phyloP scores from a whole-genome alignment of 2,797 vertebrate genomes.

The Danionella dracula region DNA sequence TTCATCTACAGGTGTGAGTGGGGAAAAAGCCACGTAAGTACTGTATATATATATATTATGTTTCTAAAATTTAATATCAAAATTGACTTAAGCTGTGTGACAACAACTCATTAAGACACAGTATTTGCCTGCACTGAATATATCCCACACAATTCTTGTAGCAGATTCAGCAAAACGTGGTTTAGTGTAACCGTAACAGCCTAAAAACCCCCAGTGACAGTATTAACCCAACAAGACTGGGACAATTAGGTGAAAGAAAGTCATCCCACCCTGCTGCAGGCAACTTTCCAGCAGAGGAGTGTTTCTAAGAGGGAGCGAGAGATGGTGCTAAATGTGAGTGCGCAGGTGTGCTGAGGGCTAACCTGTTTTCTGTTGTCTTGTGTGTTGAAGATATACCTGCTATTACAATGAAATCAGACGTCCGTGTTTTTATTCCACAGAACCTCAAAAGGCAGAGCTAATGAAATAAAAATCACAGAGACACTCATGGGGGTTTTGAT shows the following conservation, averaged over 20 bases:
- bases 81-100: too few species aligned
- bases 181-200: neutral
- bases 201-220: neutral
- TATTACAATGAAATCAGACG: too few species aligned
- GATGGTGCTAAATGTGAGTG: neutral
- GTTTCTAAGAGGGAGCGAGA: neutral
- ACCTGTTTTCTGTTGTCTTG: neutral
- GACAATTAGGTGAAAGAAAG: neutral
- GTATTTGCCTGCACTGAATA: too few species aligned
- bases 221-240: neutral
- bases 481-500: conserved; percentile 39
- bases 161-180: neutral
- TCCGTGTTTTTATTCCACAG: conserved; percentile 24
- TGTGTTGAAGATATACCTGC: conserved; percentile 9
- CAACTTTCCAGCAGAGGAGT: neutral
- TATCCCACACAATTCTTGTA: too few species aligned
- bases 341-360: neutral
- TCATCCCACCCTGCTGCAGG: neutral
- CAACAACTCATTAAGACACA: too few species aligned
- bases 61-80: too few species aligned
- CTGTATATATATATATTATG: too few species aligned
- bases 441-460: conserved; percentile 39
- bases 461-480: conserved; percentile 43
- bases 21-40: too few species aligned
- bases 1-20: too few species aligned